Conservation (phyloP, 2,797 vertebrate genomes). For the Craterocephalus amniculus region DNA sequence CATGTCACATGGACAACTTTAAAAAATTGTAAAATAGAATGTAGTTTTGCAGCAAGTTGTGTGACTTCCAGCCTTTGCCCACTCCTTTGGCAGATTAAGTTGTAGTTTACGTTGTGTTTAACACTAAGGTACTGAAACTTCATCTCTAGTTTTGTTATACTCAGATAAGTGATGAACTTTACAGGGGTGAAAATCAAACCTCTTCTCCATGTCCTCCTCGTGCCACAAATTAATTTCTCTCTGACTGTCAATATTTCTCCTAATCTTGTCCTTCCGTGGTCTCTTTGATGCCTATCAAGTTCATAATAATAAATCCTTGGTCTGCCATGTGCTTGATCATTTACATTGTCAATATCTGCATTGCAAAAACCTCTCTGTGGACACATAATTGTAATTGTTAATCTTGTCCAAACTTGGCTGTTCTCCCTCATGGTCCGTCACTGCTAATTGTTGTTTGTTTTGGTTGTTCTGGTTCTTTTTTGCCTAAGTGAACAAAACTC, state of each 20-base stretch:
- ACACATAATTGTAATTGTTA: background rate
- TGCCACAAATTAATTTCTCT: background rate
- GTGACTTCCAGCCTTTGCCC: background rate
- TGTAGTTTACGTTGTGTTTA: no score
- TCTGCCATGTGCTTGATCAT: background rate
- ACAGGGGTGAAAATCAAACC: background rate
- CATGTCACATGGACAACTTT: background rate
- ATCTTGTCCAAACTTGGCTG: background rate
- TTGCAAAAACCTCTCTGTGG: no score
- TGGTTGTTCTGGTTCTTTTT: no score
- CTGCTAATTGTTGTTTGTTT: no score
- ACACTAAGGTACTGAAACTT: no score
- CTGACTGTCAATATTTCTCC: background rate
- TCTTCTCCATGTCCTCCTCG: background rate
- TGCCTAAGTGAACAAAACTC: background rate
- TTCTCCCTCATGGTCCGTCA: background rate
- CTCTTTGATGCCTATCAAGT: background rate
- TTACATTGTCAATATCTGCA: background rate
- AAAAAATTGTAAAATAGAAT: background rate
- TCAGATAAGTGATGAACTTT: background rate
- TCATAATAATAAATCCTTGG: no score
- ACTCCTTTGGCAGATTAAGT: no score
- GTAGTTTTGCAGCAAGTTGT: background rate
- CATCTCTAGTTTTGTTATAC: background rate
- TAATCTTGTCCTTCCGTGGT: background rate